A percentile compares a stretch with the other conserved stretches of the same genome.
These are phyloP conservation scores for Pheucticus melanocephalus DNA, from an alignment of 2,113 vertebrate genomes.

Conservation along the genomic window DNA sequence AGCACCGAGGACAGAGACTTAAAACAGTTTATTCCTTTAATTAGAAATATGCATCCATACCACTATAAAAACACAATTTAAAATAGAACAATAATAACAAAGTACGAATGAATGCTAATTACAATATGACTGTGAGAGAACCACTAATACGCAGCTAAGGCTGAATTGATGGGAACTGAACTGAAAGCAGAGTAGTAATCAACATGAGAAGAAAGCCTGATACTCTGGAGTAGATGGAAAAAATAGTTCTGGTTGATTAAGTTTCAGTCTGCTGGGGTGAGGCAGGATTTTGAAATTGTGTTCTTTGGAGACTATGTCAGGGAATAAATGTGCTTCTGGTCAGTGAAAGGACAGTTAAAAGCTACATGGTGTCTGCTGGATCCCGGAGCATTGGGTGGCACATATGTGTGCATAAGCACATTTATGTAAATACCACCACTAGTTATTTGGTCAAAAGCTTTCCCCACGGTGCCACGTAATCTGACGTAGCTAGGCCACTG, in stretches of 20 bases:
- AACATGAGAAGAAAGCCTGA: background rate
- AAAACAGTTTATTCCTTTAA: background rate
- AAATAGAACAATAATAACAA: background rate
- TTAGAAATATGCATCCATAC: background rate
- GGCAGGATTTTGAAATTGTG: background rate
- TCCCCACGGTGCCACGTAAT: rapidly evolving
- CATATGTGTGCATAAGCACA: rapidly evolving
- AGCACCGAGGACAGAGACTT: constrained; percentile 33
- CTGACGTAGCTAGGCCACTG: rapidly evolving
- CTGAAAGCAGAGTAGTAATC: background rate
- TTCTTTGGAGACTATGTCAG: background rate
- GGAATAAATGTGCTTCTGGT: background rate
- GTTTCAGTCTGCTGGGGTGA: background rate
- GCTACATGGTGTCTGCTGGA: background rate
- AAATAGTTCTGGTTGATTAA: background rate
- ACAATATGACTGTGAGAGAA: background rate
- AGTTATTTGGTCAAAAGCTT: background rate
- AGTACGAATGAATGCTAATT: background rate
- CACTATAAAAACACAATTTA: background rate
- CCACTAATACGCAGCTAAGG: background rate
- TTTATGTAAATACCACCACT: background rate
- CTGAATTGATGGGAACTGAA: background rate
- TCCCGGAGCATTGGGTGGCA: background rate
- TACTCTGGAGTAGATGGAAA: background rate
- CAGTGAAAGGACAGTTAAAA: background rate